Evolutionary conservation across 2,113 vertebrate species (phyloP), one percentile per base, ranked within the genome.

Genomic region (Anseranas semipalmata): DNA sequence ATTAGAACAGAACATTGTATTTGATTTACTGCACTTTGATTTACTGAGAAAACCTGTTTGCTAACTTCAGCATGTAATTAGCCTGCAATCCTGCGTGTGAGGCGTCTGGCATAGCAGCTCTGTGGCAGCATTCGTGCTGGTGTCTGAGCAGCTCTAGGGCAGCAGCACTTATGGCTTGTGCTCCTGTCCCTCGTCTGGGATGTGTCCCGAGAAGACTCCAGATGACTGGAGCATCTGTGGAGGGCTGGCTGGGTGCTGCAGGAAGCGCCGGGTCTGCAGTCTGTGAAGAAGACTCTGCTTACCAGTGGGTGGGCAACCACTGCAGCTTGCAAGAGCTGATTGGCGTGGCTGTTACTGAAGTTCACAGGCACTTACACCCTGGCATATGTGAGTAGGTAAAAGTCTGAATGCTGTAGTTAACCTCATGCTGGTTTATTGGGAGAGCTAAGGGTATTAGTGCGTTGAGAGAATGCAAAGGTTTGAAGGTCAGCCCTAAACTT

Each of bases 51-150:
- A 68, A 68, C 20, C 48, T 24, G n/a, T 73, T 63, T 30, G 39
- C n/a, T 53, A 58, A 39, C 37, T 62, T 80, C 32, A 59, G 58
- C 17, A 39, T 25, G 21, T 72, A 18, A 14, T 32, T 28, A 62
- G 20, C 20, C 45, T 21, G n/a, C 55, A n/a, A 14, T 71, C 33
- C 46, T 0, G 0, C 28, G 32, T 7, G 25, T 0, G 0, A 55
- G 39, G 48, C 7, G 15, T 25, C 41, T 35, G 14, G 32, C 1
- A 0, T 14, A 41, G 66, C 53, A 73, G 55, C 46, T 79, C 43
- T 1, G 1, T 7, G 6, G 19, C 63, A 80, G 70, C 0, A 0
- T 39, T 67, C 37, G 5, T 33, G 6, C 48, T 80, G 77, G 15
- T 53, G 27, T 63, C 43, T 7, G 3, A 68, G 58, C 72, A 55